These are phyloP conservation scores for Narcine bancroftii DNA, from an alignment of 2,113 vertebrate species.

Conservation along the genomic window DNA sequence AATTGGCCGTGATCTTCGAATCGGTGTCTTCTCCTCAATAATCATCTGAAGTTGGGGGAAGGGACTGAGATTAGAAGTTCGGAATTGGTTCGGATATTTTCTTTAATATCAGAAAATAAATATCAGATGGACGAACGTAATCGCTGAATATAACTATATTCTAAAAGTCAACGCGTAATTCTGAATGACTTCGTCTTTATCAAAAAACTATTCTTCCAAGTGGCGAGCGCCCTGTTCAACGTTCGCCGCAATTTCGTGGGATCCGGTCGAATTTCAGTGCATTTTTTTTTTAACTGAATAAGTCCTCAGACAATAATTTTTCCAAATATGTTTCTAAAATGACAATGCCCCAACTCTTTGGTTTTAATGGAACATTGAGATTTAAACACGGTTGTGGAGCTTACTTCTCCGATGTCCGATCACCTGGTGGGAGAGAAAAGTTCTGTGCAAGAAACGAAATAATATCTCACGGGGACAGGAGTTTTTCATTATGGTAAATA, in stretches of 20 bases:
- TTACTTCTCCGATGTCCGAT: neutral
- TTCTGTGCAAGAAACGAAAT: neutral
- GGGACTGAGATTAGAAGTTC: too few relatives aligned
- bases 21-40: neutral
- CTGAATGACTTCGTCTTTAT: neutral
- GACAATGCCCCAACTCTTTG: neutral
- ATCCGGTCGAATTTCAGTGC: neutral
- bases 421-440: neutral
- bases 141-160: neutral
- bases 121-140: too few relatives aligned
- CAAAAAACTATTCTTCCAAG: neutral
- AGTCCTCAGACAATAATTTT: too few relatives aligned
- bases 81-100: neutral
- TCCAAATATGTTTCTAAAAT: neutral
- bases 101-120: conserved; percentile 6
- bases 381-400: neutral
- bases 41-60: neutral
- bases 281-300: neutral
- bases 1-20: neutral
- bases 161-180: neutral
- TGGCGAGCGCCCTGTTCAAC: neutral
- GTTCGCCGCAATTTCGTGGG: neutral
- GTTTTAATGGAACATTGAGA: neutral
- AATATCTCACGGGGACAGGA: neutral
- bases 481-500: neutral